Percentiles rank a stretch among this genome's conserved stretches.
phyloP scores from a whole-genome alignment of 2,888 invertebrate genomes.

The Nephrotoma appendiculata region DNA sequence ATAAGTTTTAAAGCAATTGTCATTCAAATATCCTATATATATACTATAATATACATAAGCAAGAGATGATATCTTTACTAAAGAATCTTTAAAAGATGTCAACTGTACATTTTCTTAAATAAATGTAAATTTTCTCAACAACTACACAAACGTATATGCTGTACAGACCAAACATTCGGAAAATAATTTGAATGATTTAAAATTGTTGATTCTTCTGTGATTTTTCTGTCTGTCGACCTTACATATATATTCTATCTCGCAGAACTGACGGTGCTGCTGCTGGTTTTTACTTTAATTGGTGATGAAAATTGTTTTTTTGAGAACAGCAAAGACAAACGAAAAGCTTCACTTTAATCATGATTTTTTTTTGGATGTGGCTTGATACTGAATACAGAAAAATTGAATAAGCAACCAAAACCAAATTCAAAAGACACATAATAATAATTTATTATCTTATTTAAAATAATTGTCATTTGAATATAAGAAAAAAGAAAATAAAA shows the following conservation, averaged over 20 bases:
- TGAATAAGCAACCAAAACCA: background rate
- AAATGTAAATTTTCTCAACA: background rate
- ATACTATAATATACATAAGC: background rate
- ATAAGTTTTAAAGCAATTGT: background rate
- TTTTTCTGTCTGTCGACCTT: background rate
- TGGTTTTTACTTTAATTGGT: background rate
- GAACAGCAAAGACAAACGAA: background rate
- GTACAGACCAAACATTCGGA: background rate
- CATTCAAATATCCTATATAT: background rate
- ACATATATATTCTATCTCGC: background rate
- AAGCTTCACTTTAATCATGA: background rate
- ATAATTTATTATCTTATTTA: background rate
- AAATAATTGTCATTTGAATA: background rate
- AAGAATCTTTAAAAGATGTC: background rate
- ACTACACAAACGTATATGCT: background rate
- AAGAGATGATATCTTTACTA: background rate
- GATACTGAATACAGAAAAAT: background rate
- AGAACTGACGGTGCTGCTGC: background rate
- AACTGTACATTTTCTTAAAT: background rate
- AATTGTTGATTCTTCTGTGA: background rate
- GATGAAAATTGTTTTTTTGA: background rate
- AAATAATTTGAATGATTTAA: background rate
- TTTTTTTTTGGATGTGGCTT: background rate
- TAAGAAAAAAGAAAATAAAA: background rate
- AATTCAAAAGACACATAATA: background rate